These are phyloP conservation scores for Motacilla alba DNA, from an alignment of 2,113 vertebrate genomes.

Conservation along the genomic window DNA sequence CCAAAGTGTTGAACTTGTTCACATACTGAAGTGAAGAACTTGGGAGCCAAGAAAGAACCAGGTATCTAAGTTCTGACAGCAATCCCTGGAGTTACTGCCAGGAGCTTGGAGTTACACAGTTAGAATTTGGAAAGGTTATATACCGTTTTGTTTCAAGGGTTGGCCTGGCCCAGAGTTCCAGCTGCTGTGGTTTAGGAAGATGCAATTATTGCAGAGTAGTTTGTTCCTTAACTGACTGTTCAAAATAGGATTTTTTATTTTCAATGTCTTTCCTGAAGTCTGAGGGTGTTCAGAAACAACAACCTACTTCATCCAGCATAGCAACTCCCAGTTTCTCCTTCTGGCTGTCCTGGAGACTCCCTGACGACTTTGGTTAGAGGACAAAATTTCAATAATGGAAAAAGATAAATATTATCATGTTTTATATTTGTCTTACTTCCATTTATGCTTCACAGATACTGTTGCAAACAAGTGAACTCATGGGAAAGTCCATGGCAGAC, in stretches of 20 bases:
- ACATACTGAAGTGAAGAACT: not conserved
- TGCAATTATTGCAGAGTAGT: not conserved
- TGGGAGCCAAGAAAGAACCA: not conserved
- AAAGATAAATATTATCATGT: not conserved
- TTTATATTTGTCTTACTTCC: slow-evolving; percentile 1
- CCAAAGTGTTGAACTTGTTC: not conserved
- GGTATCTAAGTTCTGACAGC: not conserved
- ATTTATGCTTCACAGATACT: not conserved
- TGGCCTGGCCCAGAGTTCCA: not conserved
- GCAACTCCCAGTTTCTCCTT: not conserved
- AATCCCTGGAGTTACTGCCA: not conserved
- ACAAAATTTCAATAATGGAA: not conserved
- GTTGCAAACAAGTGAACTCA: not conserved
- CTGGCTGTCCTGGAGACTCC: not conserved
- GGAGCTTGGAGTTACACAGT: not conserved
- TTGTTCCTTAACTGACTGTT: not conserved
- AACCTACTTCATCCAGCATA: not conserved
- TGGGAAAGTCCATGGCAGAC: not conserved
- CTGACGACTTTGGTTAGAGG: not conserved
- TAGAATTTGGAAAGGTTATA: not conserved
- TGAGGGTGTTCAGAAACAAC: not conserved
- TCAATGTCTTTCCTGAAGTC: not conserved
- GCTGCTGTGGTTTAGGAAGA: not conserved
- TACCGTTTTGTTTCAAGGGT: not conserved
- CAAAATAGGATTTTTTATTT: not conserved